Evolutionary conservation across 2,888 invertebrate species (phyloP), one percentile per base, ranked within the genome.

Genomic region (Galeruca laticollis): DNA sequence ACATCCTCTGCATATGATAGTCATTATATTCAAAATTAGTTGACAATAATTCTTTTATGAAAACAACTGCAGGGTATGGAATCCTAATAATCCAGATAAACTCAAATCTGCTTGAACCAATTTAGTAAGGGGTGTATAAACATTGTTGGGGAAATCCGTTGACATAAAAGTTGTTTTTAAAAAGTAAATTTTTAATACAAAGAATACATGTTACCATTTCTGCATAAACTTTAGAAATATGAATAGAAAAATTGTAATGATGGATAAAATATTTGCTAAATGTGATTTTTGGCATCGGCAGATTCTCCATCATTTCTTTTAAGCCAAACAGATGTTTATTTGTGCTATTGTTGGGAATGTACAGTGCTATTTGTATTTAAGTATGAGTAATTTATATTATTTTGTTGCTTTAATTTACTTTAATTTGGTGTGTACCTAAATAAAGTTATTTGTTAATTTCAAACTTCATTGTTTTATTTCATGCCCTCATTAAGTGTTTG

Each of bases 351-450:
- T 71, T 72, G 73, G 75, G 76, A n/a, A 71, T 79, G 80, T 80
- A 80, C 78, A 80, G 77, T 76, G 75, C 74, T 76, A 78, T 75
- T 77, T 76, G 77, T 78, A 78, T 79, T 78, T 81, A 79, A 80
- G 78, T 76, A 77, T 73, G 77, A 76, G 75, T 81, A 81, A 81
- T 81, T 81, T 81, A 81, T 81, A 79, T 81, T 81, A 60, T 69
- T 79, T 79, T 78, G 78, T 79, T 78, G 79, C 80, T 80, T 80
- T 79, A 79, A 77, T 79, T 80, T 77, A 77, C 77, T 77, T 80
- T 76, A 75, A 75, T 74, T 77, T 69, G 78, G 78, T 79, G 78
- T 80, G 77, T 77, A 77, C 78, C 77, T 75, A 78, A 80, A 80
- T 84, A 80, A 81, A 81, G 79, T 78, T 74, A 68, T 70, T 73